Evolutionary conservation across 2,888 invertebrate genomes (phyloP), one percentile per base, ranked within the genome.

Genomic region (Phyllotreta striolata): DNA sequence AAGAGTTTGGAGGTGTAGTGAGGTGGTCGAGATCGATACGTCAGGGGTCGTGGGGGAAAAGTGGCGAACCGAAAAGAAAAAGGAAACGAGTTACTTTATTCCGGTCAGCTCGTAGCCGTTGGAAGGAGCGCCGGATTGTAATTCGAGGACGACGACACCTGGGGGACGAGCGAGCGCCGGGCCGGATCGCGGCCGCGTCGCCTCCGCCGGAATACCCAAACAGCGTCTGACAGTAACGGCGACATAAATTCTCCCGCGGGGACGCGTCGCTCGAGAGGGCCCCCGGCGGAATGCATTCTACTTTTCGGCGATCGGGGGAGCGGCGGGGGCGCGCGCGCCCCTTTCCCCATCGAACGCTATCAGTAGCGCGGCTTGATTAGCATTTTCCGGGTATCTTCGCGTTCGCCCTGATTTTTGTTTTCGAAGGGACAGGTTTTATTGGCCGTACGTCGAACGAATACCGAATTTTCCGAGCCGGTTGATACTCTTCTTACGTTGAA

Each of bases 61-160:
- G n/a, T n/a, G n/a, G n/a, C n/a, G n/a, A n/a, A n/a, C n/a, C 34
- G 55, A 14, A 9, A 24, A 24, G 24, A 24, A 24, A 24, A 24
- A 14, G 55, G 55, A 65, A 67, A 67, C 67, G 62, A 65, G 64
- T 64, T 72, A 76, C 74, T 77, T 78, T 78, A 79, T 79, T 78
- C 79, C 71, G 78, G 78, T 79, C 79, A 79, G 78, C 77, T 77
- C 71, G 74, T 72, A 71, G 70, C 70, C 71, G 74, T 74, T 74
- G 68, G 70, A 68, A 66, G 75, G 69, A 71, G 74, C 74, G 77
- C 77, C 77, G 76, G 80, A 80, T 81, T 80, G 80, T 79, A 80
- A 80, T 81, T 81, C 79, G 80, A 79, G 79, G 78, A 79, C 79
- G 79, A 80, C 79, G 78, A 79, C 80, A 79, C 79, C 81, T 80